Conservation (phyloP, 2,888 invertebrate genomes). For the Agonopterix heracliana region DNA sequence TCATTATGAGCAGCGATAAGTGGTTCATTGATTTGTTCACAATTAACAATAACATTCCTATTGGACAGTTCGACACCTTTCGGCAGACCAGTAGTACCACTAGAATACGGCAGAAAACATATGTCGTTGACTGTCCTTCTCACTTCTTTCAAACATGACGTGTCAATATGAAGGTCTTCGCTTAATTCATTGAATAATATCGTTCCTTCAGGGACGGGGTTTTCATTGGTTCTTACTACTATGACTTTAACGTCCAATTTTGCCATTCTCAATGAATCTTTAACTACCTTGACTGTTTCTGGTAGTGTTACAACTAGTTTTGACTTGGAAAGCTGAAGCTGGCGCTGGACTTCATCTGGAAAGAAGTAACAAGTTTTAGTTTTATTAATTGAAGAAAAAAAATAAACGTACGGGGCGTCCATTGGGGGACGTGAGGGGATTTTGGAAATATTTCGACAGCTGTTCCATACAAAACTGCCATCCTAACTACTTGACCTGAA, state of each 20-base stretch:
- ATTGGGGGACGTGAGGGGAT: too few relatives aligned
- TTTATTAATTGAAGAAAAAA: too few relatives aligned
- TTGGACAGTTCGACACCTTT: conserved; percentile 85
- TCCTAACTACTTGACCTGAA: too few relatives aligned
- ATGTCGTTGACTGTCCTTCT: conserved; percentile 73
- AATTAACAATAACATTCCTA: conserved; percentile 73
- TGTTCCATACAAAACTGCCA: too few relatives aligned
- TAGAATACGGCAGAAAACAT: conserved; percentile 87
- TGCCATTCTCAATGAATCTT: conserved; percentile 64
- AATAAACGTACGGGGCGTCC: too few relatives aligned
- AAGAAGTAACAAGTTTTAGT: conserved; percentile 8
- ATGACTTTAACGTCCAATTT: conserved; percentile 73
- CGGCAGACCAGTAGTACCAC: conserved; percentile 90
- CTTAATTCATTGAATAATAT: conserved; percentile 79
- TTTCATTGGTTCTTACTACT: conserved; percentile 55
- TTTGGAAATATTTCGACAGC: too few relatives aligned
- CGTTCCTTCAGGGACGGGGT: conserved; percentile 56
- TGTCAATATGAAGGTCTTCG: conserved; percentile 73
- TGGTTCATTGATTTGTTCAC: conserved; percentile 52
- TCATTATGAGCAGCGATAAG: conserved; percentile 39
- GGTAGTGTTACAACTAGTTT: conserved; percentile 79
- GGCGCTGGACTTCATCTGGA: conserved; percentile 84
- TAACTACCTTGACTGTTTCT: conserved; percentile 61
- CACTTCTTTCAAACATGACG: conserved; percentile 65
- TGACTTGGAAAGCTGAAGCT: conserved; percentile 76